A percentile compares a stretch with the other conserved stretches of the same genome.
These are phyloP conservation scores for Siniperca undulata DNA, from an alignment of 2,797 vertebrate genomes.

Conservation along the genomic window DNA sequence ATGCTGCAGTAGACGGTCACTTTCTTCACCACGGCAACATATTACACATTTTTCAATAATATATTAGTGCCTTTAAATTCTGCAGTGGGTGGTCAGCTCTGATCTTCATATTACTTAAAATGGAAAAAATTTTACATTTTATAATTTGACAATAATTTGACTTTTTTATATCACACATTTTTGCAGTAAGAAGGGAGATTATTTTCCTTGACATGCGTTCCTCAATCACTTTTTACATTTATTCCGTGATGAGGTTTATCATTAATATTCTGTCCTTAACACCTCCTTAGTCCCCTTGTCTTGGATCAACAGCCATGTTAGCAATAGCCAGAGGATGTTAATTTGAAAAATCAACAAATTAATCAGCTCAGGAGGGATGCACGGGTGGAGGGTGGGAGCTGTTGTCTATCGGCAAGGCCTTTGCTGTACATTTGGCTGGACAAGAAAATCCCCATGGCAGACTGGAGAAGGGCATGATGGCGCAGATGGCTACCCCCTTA, in stretches of 20 bases:
- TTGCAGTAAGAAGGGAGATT: slow-evolving; percentile 27
- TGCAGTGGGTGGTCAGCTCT: slow-evolving; percentile 30
- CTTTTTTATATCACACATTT: not conserved
- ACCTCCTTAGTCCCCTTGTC: slow-evolving; percentile 48
- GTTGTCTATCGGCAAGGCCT: slow-evolving; percentile 63
- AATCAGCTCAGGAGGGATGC: slow-evolving; percentile 76
- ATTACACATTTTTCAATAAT: slow-evolving; percentile 47
- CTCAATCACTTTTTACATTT: slow-evolving; percentile 27
- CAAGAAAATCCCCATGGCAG: slow-evolving; percentile 79
- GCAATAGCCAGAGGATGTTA: slow-evolving; percentile 67
- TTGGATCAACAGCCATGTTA: slow-evolving; percentile 69
- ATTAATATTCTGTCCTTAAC: slow-evolving; percentile 68
- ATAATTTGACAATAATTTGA: slow-evolving; percentile 11
- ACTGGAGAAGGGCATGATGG: slow-evolving; percentile 68
- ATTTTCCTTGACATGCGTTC: slow-evolving; percentile 20
- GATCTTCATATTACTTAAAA: slow-evolving; percentile 27
- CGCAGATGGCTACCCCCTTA: slow-evolving; percentile 78
- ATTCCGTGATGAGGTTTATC: slow-evolving; percentile 20
- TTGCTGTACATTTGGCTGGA: slow-evolving; percentile 72
- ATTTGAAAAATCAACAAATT: slow-evolving; percentile 83
- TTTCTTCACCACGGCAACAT: slow-evolving; percentile 36
- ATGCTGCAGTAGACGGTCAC: slow-evolving; percentile 17
- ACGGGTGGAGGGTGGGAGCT: slow-evolving; percentile 40
- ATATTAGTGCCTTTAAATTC: slow-evolving; percentile 44
- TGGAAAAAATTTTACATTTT: slow-evolving; percentile 19